Evolutionary conservation across 2,888 invertebrate species (phyloP).

Genomic region (Marronus borbonicus): DNA sequence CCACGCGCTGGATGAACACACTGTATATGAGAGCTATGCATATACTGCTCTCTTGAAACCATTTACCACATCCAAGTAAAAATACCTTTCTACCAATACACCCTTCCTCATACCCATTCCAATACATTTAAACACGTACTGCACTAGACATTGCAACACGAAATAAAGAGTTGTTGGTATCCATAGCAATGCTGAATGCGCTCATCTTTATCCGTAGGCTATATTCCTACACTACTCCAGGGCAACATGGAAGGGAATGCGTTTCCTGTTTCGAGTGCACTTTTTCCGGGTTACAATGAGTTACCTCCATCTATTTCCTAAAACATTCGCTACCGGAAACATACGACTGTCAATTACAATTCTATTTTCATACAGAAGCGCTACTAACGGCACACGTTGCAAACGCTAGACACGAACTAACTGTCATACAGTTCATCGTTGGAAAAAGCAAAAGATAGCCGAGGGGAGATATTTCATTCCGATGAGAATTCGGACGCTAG

Average conservation of each 20-base stretch:
- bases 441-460: not conserved
- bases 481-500: not conserved
- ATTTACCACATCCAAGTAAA: too few species aligned
- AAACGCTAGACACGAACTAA: not conserved
- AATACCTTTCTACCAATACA: too few species aligned
- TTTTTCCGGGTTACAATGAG: slow-evolving; percentile 40
- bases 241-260: not conserved
- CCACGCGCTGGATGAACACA: too few species aligned
- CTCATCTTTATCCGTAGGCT: not conserved
- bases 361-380: slow-evolving; percentile 5
- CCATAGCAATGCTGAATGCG: not conserved
- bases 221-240: not conserved
- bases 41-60: too few species aligned
- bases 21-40: too few species aligned
- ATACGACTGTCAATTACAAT: slow-evolving; percentile 24
- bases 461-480: not conserved
- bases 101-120: too few species aligned
- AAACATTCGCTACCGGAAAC: not conserved
- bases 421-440: not conserved
- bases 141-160: not conserved
- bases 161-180: not conserved
- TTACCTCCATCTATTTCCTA: slow-evolving; percentile 44
- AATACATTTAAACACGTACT: not conserved
- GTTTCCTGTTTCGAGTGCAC: slow-evolving; percentile 27
- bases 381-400: not conserved